Evolutionary conservation across 2,888 invertebrate species (phyloP), one percentile per base, ranked within the genome.

Genomic region (Gymnocheta viridis): DNA sequence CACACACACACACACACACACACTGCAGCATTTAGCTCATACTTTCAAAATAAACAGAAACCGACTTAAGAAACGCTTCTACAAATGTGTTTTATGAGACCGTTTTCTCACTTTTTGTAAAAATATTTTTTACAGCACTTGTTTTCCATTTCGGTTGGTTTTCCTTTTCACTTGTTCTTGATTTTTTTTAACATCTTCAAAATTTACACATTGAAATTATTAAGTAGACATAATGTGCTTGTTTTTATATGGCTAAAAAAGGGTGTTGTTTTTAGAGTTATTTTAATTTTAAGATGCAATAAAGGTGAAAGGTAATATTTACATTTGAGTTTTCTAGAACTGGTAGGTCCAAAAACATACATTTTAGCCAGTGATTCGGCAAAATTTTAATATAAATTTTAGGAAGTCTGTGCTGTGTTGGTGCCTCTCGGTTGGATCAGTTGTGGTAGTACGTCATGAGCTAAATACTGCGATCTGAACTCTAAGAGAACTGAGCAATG

Each of bases 131-230:
- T n/a, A 2, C 32, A 9, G 10, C 17, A 49, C 12, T 56, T 70
- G 35, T 38, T 19, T 58, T 58, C 32, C 32, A 19, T 58, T 32
- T 29, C 12, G 17, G 64, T 64, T 60, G 38, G 56, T 12, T 29
- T 47, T 66, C 35, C 17, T 67, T 66, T 41, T 64, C 19, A 70
- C 38, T 19, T n/a, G 2, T 49, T 32, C n/a, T 49, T 49, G 44
- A 44, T 67, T 35, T 24, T 19, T 17, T 44, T 35, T 56, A 54
- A 79, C 69, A 82, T 78, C 82, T 79, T 83, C 62, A 69, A 64
- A 64, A 62, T 72, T 62, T 83, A 69, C 79, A 83, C 79, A 69
- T 79, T 79, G 41, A 70, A 62, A 83, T 79, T 83, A 83, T 83
- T 76, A 79, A 66, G 74, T 74, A 79, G 82, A 64, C 74, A 74